Conservation (phyloP, 2,797 vertebrate genomes). For the Sebastiscus tertius region DNA sequence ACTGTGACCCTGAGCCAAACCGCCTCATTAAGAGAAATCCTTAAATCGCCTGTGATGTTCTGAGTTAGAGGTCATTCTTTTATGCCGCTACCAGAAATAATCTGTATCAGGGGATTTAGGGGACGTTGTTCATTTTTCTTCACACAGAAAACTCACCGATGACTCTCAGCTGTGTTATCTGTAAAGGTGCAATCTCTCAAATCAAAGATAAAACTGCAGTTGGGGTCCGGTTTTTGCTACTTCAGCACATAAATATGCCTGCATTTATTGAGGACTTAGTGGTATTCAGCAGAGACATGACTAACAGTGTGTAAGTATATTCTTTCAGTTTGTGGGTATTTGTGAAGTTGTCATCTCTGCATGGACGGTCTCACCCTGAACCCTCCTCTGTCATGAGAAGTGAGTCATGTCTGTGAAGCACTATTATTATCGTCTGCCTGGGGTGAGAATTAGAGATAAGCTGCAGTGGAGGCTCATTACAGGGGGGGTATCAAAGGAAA, state of each 20-base stretch:
- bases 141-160: neutral
- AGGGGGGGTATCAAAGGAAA: conserved; percentile 13
- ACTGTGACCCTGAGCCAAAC: conserved; percentile 13
- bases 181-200: neutral
- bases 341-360: conserved; percentile 62
- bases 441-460: conserved; percentile 55
- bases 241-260: conserved; percentile 52
- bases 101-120: neutral
- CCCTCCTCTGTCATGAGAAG: conserved; percentile 45
- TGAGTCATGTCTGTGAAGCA: conserved; percentile 74
- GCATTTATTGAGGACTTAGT: conserved; percentile 49
- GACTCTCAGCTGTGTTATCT: neutral
- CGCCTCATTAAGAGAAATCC: neutral
- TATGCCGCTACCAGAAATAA: conserved; percentile 1
- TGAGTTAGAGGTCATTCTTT: neutral
- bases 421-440: conserved; percentile 66
- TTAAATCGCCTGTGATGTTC: neutral
- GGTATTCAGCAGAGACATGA: conserved; percentile 65
- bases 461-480: conserved; percentile 46
- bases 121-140: neutral
- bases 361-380: conserved; percentile 53
- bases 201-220: conserved; percentile 3
- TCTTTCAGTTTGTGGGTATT: conserved; percentile 53
- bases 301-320: conserved; percentile 57
- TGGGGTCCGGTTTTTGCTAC: conserved; percentile 24